A percentile compares a stretch with the other conserved stretches of the same genome.
phyloP scores from a whole-genome alignment of 1,140 invertebrate genomes.

The Orchestia grillus region DNA sequence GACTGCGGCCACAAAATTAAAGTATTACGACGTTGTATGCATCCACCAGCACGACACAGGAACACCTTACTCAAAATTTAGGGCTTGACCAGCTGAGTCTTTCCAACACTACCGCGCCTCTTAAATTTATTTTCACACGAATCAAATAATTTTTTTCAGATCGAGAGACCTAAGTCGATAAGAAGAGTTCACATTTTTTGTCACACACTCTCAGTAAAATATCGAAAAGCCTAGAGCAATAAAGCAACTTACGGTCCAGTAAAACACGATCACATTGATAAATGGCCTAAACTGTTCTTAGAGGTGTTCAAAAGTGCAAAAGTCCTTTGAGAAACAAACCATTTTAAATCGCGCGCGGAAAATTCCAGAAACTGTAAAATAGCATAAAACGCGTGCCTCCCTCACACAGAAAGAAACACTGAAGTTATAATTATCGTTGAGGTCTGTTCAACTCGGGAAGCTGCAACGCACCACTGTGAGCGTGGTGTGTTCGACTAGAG shows the following conservation, averaged over 20 bases:
- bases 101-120: no score
- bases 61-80: no score
- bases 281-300: not conserved
- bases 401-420: not conserved
- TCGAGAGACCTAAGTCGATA: no score
- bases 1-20: no score
- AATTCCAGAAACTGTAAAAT: not conserved
- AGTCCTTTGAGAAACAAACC: not conserved
- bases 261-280: not conserved
- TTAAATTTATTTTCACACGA: no score
- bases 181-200: no score
- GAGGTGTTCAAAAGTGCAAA: not conserved
- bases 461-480: not conserved
- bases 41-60: no score
- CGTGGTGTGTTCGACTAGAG: not conserved
- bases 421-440: not conserved
- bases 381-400: not conserved
- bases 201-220: no score
- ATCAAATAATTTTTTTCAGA: no score
- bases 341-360: not conserved
- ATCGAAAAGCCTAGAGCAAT: not conserved
- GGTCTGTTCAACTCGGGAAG: not conserved
- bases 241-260: not conserved
- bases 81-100: no score
- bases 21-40: no score